Evolutionary conservation across 2,797 vertebrate genomes (phyloP).

Genomic region (Aratinga solstitialis): DNA sequence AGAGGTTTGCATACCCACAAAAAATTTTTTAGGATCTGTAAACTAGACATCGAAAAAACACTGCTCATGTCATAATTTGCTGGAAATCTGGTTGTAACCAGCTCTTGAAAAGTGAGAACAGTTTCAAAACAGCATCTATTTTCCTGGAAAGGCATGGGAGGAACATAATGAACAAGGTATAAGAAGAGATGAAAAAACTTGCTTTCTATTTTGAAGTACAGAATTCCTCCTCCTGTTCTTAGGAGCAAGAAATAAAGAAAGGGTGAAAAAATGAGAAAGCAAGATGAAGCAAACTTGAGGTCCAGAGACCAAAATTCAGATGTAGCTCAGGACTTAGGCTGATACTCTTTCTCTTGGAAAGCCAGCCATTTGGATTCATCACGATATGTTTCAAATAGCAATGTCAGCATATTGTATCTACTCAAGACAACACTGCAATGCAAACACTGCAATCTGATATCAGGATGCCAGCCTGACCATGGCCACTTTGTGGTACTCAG

Average conservation of each 20-base stretch:
- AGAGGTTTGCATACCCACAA: neutral
- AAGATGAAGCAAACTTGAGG: neutral
- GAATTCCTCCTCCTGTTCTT: neutral
- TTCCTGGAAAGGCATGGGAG: neutral
- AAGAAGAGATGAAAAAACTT: neutral
- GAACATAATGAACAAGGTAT: neutral
- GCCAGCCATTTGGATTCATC: neutral
- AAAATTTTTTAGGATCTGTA: neutral
- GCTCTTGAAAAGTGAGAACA: neutral
- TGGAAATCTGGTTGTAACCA: neutral
- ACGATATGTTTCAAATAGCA: neutral
- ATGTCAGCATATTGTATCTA: neutral
- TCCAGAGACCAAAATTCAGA: neutral
- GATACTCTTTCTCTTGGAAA: neutral
- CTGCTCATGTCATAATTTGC: neutral
- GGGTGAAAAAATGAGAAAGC: neutral
- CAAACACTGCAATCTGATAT: neutral
- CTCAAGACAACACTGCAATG: neutral
- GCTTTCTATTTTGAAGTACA: neutral
- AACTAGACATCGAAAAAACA: neutral
- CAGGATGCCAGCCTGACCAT: neutral
- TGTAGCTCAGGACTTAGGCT: neutral
- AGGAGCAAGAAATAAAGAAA: neutral
- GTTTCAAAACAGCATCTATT: neutral
- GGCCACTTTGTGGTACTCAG: neutral